Base-by-base conservation (phyloP, 2,888 invertebrate species). In the Lasioglossum leucozonium region DNA sequence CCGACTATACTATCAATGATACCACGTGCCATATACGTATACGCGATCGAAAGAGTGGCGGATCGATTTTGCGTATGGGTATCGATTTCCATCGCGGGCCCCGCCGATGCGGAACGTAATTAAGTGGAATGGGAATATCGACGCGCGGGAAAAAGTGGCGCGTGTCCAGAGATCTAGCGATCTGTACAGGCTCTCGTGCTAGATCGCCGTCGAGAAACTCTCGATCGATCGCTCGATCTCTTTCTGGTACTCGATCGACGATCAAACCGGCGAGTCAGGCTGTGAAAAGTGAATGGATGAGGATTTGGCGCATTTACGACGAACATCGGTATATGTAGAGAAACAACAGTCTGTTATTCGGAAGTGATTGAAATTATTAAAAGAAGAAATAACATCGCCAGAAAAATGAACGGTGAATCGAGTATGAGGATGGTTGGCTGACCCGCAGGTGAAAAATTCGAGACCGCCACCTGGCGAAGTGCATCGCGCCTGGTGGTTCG, bases 401-500 rank as follows among this genome's bases (percentile, higher is more conserved):
- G 2, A 18, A 47, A 58, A 58, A 58, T 58, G 1, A 58, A n/a
- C 13, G n/a, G 55, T 11, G n/a, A 58, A 11, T 11, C 55, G 55
- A 58, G n/a, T 4, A 58, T 26, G n/a, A 58, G n/a, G 55, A n/a
- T 26, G 11, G 55, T 4, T 22, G 55, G 26, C 2, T 47, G 47
- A 47, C 47, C 47, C 2, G 47, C 47, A 47, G 18, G 6, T 18
- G 11, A 58, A 58, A 58, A 58, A 58, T 58, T 58, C 26, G 58
- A 16, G 13, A 26, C 26, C 16, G 67, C 67, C 67, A 67, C 22
- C 65, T 22, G 77, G 65, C 74, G 62, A 80, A 65, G 65, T 51
- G 84, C 77, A 77, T 81, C 88, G 76, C 84, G 85, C 87, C 85
- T 87, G 79, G 84, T 87, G 79, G 84, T 77, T 86, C 79, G 82